These are phyloP conservation scores for Mesoclemmys tuberculata DNA, from an alignment of 2,113 vertebrate species.

Conservation along the genomic window DNA sequence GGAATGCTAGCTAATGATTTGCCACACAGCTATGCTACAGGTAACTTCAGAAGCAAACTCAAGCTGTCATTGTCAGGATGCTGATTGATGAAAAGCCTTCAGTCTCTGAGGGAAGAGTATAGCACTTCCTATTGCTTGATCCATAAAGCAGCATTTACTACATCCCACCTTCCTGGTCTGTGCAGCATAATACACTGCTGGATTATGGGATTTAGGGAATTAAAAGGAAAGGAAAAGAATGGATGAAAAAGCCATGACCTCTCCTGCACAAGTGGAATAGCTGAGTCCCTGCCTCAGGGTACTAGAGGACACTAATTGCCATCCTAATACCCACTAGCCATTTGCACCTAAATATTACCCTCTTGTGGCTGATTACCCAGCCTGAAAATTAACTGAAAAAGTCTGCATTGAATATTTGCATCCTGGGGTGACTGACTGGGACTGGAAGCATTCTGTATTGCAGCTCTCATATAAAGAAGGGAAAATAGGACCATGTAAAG, in stretches of 20 bases:
- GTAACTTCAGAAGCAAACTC: slow-evolving; percentile 69
- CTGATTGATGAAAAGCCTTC: slow-evolving; percentile 78
- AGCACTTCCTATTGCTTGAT: slow-evolving; percentile 77
- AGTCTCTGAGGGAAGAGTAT: slow-evolving; percentile 68
- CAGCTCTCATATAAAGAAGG: slow-evolving; percentile 26
- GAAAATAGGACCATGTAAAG: slow-evolving; percentile 35
- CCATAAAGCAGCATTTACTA: slow-evolving; percentile 76
- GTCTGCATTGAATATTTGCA: slow-evolving; percentile 32
- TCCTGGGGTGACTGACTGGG: slow-evolving; percentile 33
- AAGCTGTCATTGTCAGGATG: slow-evolving; percentile 73
- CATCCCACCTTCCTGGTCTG: slow-evolving; percentile 72
- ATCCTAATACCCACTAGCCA: slow-evolving; percentile 40
- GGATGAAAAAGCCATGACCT: slow-evolving; percentile 71
- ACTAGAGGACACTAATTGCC: slow-evolving; percentile 63
- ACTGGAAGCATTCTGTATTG: slow-evolving; percentile 40
- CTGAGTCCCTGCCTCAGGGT: slow-evolving; percentile 55
- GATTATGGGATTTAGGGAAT: slow-evolving; percentile 74
- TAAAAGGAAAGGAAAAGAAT: slow-evolving; percentile 72
- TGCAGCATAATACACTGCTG: slow-evolving; percentile 70
- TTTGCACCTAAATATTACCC: slow-evolving; percentile 59
- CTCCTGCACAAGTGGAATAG: slow-evolving; percentile 65
- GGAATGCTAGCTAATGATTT: slow-evolving; percentile 74
- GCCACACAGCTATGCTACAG: slow-evolving; percentile 63
- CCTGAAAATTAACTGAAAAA: slow-evolving; percentile 62
- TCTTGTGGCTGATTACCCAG: slow-evolving; percentile 55